Percentiles rank a stretch among this genome's conserved stretches.
Conservation (phyloP, 2,888 invertebrate genomes). For the Eupithecia subfuscata region DNA sequence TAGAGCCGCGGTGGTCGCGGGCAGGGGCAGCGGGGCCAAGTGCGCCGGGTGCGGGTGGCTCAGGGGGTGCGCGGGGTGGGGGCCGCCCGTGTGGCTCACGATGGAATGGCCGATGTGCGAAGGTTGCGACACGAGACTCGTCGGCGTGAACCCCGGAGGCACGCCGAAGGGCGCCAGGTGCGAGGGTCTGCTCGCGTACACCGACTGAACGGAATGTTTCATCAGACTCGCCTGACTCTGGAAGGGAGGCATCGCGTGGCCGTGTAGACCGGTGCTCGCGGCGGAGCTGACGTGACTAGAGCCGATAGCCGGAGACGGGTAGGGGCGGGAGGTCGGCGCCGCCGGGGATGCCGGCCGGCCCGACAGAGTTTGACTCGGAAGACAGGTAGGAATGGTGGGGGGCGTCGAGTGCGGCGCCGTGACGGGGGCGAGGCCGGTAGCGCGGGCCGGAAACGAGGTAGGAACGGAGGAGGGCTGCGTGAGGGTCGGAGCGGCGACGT, state of each 20-base stretch:
- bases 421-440: constrained; percentile 63
- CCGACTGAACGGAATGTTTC: constrained; percentile 80
- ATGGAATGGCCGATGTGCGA: constrained; percentile 74
- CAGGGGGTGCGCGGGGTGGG: constrained; percentile 55
- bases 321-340: constrained; percentile 71
- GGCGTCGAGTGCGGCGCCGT: constrained; percentile 65
- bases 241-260: constrained; percentile 70
- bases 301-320: constrained; percentile 74
- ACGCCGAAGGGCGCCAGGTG: constrained; percentile 76
- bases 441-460: constrained; percentile 72
- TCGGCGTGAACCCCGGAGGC: constrained; percentile 72
- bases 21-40: constrained; percentile 60
- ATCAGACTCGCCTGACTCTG: constrained; percentile 78
- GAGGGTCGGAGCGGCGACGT: constrained; percentile 51
- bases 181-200: constrained; percentile 71
- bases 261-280: constrained; percentile 77
- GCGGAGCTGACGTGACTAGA: constrained; percentile 82
- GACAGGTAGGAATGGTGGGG: constrained; percentile 69
- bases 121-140: constrained; percentile 64
- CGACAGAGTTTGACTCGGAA: constrained; percentile 73
- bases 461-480: constrained; percentile 69
- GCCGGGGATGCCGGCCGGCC: constrained; percentile 70
- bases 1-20: constrained; percentile 62
- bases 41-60: constrained; percentile 66
- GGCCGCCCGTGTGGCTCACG: constrained; percentile 64